phyloP scores from a whole-genome alignment of 2,888 invertebrate species.

The Dorcus parallelipipedus region DNA sequence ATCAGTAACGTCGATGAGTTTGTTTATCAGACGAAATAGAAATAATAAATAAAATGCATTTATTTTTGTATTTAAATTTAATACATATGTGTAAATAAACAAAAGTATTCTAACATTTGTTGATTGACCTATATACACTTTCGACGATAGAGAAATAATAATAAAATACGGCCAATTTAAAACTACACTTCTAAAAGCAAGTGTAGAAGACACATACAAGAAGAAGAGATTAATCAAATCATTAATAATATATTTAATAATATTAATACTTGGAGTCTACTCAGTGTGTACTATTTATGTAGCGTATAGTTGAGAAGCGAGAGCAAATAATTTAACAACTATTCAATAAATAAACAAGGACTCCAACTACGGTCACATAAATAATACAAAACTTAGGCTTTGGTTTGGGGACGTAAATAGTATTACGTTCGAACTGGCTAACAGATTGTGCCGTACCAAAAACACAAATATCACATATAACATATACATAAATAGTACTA shows the following conservation, averaged over 20 bases:
- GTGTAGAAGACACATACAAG: slow-evolving; percentile 31
- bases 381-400: slow-evolving; percentile 33
- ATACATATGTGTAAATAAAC: slow-evolving; percentile 47
- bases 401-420: slow-evolving; percentile 41
- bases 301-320: slow-evolving; percentile 23
- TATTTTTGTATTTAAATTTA: slow-evolving; percentile 39
- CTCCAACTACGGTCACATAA: slow-evolving; percentile 21
- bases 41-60: slow-evolving; percentile 21
- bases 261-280: slow-evolving; percentile 45
- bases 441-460: slow-evolving; percentile 38
- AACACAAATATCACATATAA: slow-evolving; percentile 36
- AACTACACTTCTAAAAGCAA: slow-evolving; percentile 31
- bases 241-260: slow-evolving; percentile 33
- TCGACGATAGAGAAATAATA: slow-evolving; percentile 36
- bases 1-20: too few relatives aligned
- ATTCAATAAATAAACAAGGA: slow-evolving; percentile 23
- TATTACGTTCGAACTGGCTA: slow-evolving; percentile 39
- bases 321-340: slow-evolving; percentile 22
- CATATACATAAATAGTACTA: slow-evolving; percentile 28
- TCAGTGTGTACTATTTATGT: slow-evolving; percentile 21
- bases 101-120: slow-evolving; percentile 48
- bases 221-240: slow-evolving; percentile 37
- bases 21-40: background rate
- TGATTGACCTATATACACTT: slow-evolving; percentile 43
- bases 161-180: slow-evolving; percentile 42